phyloP scores from a whole-genome alignment of 2,797 vertebrate species.

The Coendou prehensilis region DNA sequence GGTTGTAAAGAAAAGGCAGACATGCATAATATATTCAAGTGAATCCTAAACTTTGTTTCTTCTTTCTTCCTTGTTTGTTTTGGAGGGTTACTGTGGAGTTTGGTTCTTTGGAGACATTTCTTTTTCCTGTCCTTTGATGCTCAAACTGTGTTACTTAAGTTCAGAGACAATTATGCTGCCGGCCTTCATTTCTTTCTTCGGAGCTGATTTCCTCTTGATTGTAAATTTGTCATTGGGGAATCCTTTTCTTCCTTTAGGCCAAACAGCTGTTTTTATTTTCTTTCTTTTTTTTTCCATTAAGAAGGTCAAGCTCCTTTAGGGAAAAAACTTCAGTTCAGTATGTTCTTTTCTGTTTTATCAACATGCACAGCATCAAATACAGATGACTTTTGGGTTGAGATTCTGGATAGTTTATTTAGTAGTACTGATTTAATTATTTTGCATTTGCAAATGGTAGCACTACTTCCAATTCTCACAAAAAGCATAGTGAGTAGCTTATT shows the following conservation, averaged over 20 bases:
- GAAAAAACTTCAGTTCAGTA: conserved; percentile 70
- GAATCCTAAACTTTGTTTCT: conserved; percentile 27
- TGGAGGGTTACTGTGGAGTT: conserved; percentile 72
- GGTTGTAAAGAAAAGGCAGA: conserved; percentile 66
- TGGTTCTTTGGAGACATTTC: conserved; percentile 72
- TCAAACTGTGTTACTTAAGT: conserved; percentile 83
- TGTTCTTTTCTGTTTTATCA: conserved; percentile 79
- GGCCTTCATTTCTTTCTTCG: conserved; percentile 81
- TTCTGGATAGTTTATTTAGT: background rate
- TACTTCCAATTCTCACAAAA: background rate
- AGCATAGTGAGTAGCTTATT: background rate
- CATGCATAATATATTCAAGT: conserved; percentile 56
- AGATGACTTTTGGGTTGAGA: conserved; percentile 54
- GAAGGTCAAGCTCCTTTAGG: conserved; percentile 80
- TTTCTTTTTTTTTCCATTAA: background rate
- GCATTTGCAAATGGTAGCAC: background rate
- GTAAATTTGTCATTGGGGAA: conserved; percentile 88
- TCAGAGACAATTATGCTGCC: conserved; percentile 85
- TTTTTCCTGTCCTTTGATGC: conserved; percentile 82
- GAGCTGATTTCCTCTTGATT: conserved; percentile 88
- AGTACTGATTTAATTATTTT: conserved; percentile 29
- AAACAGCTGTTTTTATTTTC: conserved; percentile 88
- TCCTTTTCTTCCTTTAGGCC: conserved; percentile 84
- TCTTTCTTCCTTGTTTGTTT: conserved; percentile 45
- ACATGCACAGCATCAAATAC: conserved; percentile 71